These are phyloP conservation scores for Microctenopoma lineatum DNA, from an alignment of 2,797 vertebrate species.

Conservation along the genomic window DNA sequence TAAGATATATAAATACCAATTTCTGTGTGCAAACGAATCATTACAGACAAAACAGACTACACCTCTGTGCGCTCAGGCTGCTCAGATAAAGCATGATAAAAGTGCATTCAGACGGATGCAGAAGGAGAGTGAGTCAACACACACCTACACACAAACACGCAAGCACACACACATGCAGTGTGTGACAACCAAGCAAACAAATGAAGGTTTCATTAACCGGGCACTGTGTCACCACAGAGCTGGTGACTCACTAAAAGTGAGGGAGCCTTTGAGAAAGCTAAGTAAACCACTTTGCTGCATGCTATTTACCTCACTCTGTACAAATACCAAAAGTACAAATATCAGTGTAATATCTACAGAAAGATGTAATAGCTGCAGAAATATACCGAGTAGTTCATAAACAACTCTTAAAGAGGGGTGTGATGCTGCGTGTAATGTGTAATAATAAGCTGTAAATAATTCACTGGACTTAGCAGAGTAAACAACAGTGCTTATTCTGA, in stretches of 20 bases:
- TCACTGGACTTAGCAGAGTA: background rate
- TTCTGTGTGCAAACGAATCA: constrained; percentile 1
- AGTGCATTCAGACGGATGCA: constrained; percentile 1
- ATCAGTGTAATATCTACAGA: background rate
- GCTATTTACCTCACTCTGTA: background rate
- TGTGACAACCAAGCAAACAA: constrained; percentile 37
- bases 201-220: constrained; percentile 33
- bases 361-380: background rate
- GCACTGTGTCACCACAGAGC: constrained; percentile 16
- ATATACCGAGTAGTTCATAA: background rate
- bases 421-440: background rate
- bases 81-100: background rate
- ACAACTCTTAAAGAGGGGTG: background rate
- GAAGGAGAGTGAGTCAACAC: constrained; percentile 9
- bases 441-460: background rate
- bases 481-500: constrained; percentile 1
- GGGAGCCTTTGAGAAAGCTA: background rate
- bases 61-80: background rate
- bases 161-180: constrained; percentile 4
- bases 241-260: background rate
- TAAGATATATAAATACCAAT: background rate
- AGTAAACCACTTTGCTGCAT: background rate
- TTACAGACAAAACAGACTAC: background rate
- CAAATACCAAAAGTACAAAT: background rate
- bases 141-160: constrained; percentile 21